phyloP scores from a whole-genome alignment of 2,797 vertebrate genomes.

The Typhlichthys subterraneus region DNA sequence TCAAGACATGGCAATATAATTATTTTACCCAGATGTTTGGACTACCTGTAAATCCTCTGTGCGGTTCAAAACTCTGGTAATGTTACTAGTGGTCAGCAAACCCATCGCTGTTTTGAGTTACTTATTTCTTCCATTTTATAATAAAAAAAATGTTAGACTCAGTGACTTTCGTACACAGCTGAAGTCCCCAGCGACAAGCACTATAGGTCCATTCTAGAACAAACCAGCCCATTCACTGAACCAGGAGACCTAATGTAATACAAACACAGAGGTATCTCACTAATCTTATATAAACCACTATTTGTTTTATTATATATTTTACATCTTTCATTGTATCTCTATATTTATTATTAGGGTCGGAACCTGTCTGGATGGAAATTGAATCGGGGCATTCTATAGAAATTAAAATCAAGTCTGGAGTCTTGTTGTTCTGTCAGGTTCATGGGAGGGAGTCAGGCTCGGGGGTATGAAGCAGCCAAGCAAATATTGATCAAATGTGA shows the following conservation, averaged over 20 bases:
- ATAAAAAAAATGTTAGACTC: too few relatives aligned
- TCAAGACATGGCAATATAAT: too few relatives aligned
- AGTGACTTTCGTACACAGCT: too few relatives aligned
- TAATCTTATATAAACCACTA: conserved; percentile 19
- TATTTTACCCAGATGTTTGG: too few relatives aligned
- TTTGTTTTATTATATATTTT: conserved; percentile 16
- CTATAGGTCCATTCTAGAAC: conserved; percentile 38
- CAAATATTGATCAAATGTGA: too few relatives aligned
- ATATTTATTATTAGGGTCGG: conserved; percentile 38
- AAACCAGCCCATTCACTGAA: conserved; percentile 45
- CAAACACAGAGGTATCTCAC: conserved; percentile 39
- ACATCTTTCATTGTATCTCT: background rate
- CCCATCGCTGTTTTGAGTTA: too few relatives aligned
- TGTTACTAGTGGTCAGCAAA: too few relatives aligned
- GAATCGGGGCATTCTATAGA: conserved; percentile 28
- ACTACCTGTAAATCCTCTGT: too few relatives aligned
- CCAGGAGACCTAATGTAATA: conserved; percentile 37
- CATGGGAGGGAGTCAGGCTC: too few relatives aligned
- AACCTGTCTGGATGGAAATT: conserved; percentile 29
- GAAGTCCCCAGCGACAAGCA: background rate
- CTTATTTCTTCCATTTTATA: too few relatives aligned
- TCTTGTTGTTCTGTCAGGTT: conserved; percentile 4
- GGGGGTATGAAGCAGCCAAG: too few relatives aligned
- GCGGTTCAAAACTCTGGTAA: too few relatives aligned
- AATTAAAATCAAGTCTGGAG: conserved; percentile 12